phyloP scores from a whole-genome alignment of 1,140 invertebrate genomes.

The Trachymyrmex cornetzi region DNA sequence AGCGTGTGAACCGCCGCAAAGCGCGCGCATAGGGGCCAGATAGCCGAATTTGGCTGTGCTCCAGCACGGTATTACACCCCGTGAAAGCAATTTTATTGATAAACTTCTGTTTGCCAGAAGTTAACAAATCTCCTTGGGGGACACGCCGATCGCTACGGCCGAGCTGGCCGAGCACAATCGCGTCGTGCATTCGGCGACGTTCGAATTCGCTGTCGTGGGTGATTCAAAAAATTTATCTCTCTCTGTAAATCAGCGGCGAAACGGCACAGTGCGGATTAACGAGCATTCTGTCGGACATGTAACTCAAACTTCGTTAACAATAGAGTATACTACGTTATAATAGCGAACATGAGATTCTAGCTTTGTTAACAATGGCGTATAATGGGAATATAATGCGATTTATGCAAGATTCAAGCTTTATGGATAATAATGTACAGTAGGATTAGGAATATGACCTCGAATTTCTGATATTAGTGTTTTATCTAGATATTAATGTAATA shows the following conservation, averaged over 20 bases:
- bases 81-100: slow-evolving; percentile 66
- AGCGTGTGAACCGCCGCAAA: slow-evolving; percentile 16
- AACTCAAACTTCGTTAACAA: slow-evolving; percentile 45
- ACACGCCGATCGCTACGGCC: slow-evolving; percentile 41
- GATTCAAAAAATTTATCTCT: slow-evolving; percentile 63
- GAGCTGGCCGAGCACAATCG: slow-evolving; percentile 19
- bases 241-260: slow-evolving; percentile 42
- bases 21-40: slow-evolving; percentile 20
- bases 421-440: background rate
- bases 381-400: slow-evolving; percentile 37
- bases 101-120: slow-evolving; percentile 64
- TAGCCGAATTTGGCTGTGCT: slow-evolving; percentile 62
- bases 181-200: slow-evolving; percentile 9
- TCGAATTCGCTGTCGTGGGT: slow-evolving; percentile 25
- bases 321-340: slow-evolving; percentile 9
- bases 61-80: slow-evolving; percentile 47
- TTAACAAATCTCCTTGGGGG: slow-evolving; percentile 63
- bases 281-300: slow-evolving; percentile 26
- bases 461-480: background rate
- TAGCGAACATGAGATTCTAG: slow-evolving; percentile 1
- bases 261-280: slow-evolving; percentile 26
- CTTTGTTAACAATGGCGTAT: slow-evolving; percentile 28
- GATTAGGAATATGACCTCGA: background rate
- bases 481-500: background rate
- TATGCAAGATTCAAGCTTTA: background rate